Base-by-base conservation (phyloP, 2,113 vertebrate genomes). In the Symphodus melops region DNA sequence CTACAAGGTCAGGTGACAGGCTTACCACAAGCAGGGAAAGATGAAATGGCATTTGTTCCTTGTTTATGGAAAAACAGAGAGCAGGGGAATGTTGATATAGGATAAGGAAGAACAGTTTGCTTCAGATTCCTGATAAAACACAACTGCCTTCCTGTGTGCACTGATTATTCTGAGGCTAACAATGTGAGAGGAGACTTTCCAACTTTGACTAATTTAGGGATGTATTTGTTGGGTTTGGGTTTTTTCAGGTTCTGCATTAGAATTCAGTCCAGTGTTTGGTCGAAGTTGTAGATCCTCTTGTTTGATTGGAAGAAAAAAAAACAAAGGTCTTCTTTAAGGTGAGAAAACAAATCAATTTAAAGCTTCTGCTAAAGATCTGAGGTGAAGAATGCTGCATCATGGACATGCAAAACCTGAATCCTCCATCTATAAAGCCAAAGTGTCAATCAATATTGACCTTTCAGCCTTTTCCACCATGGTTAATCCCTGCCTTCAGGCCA, bases 361-460 rank as follows among this genome's bases (percentile, higher is more conserved):
- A 65, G 53, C 53, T 81, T 79, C 66, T 75, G 33, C 75, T 70
- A 70, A 80, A 77, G 76, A 61, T 80, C 71, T 62, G 36, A 33
- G 20, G 21, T 6, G 0, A 56, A 49, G 54, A 63, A 41, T 68
- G 72, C 60, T 68, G 77, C 77, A 62, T 77, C 65, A 36, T 67
- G 76, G 58, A 69, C 77, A 81, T 72, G 61, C 68, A 76, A 77
- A 82, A 82, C 25, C 41, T 5, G 64, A 42, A 61, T 42, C 44
- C 17, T 64, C 54, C 67, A 64, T 82, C 80, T 74, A 41, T 59
- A 68, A 70, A 74, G 66, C 61, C 19, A 65, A 46, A 59, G 52
- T 84, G 80, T 82, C 81, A 87, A 37, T 91, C 89, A 91, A 86
- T 89, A 81, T 46, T 87, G 90, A 91, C 89, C 89, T 91, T 92